Evolutionary conservation across 2,797 vertebrate genomes (phyloP).

Genomic region (Chloroceryle inda): DNA sequence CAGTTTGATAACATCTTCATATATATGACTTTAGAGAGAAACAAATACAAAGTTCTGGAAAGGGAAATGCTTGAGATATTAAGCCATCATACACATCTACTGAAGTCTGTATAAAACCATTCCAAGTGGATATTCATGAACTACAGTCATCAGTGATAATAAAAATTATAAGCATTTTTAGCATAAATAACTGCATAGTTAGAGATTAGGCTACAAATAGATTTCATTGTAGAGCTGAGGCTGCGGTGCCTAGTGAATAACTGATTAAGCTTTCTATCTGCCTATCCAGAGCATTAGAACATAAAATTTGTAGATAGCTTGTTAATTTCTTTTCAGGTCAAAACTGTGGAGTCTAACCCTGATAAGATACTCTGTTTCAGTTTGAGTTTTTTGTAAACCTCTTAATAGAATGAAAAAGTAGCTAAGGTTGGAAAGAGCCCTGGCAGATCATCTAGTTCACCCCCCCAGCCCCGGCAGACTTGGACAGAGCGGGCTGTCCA

Average conservation of each 20-base stretch:
- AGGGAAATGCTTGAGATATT: background rate
- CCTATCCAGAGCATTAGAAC: background rate
- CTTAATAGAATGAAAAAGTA: background rate
- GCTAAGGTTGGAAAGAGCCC: background rate
- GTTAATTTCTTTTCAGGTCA: background rate
- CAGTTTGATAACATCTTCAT: background rate
- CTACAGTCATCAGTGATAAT: background rate
- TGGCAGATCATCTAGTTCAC: background rate
- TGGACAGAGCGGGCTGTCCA: background rate
- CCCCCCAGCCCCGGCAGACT: background rate
- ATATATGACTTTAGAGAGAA: background rate
- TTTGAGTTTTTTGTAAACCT: background rate
- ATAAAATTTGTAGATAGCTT: background rate
- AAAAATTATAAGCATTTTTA: background rate
- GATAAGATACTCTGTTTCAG: background rate
- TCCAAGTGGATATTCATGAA: background rate
- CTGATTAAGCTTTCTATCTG: background rate
- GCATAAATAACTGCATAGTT: background rate
- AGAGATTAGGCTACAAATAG: background rate
- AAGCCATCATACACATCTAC: background rate
- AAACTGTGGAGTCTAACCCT: background rate
- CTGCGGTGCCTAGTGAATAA: background rate
- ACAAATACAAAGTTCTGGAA: background rate
- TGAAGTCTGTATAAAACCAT: background rate
- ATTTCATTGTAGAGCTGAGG: background rate